Percentiles rank a stretch among this genome's conserved stretches.
Evolutionary conservation across 1,140 invertebrate genomes (phyloP).

Genomic region (Wasmannia auropunctata): DNA sequence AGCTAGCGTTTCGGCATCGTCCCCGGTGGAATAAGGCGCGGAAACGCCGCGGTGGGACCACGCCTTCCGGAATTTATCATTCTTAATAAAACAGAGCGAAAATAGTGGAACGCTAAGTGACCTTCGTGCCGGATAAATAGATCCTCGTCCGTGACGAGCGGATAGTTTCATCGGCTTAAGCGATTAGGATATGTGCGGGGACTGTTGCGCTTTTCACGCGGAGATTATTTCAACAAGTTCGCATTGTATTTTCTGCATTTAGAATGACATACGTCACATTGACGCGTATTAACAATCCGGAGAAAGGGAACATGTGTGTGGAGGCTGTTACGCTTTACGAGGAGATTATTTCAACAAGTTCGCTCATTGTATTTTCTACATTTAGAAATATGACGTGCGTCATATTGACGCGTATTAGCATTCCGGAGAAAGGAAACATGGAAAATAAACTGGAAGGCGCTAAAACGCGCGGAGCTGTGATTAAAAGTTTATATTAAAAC

Average conservation of each 20-base stretch:
- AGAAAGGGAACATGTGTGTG: too few relatives aligned
- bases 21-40: conserved; percentile 61
- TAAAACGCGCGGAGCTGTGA: neutral
- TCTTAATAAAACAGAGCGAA: conserved; percentile 50
- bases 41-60: conserved; percentile 46
- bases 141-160: neutral
- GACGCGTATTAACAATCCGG: too few relatives aligned
- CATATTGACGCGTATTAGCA: neutral
- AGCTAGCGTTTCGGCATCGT: neutral
- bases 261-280: neutral
- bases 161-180: neutral
- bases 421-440: neutral
- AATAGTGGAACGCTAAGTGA: conserved; percentile 39
- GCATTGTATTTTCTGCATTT: neutral
- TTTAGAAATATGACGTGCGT: neutral
- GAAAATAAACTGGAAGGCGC: neutral
- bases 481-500: neutral
- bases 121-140: conserved; percentile 39
- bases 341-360: conserved; percentile 1
- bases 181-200: neutral
- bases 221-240: neutral
- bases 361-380: neutral
- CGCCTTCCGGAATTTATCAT: conserved; percentile 54
- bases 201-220: neutral
- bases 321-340: neutral